These are phyloP conservation scores for Fistularia commersonii DNA, from an alignment of 2,797 vertebrate species.

Conservation along the genomic window DNA sequence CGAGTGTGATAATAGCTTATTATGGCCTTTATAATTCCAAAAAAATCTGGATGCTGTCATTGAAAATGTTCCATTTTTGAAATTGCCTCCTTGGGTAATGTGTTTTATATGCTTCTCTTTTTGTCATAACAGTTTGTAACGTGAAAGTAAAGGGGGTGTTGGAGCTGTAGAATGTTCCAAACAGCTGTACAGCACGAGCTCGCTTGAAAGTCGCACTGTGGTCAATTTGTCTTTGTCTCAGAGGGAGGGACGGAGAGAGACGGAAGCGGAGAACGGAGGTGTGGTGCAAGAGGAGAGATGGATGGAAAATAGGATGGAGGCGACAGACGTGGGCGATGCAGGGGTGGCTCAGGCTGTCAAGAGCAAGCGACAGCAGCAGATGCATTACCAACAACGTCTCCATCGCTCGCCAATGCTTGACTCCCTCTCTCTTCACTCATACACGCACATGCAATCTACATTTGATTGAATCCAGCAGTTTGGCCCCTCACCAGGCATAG, in stretches of 20 bases:
- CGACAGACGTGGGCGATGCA: constrained; percentile 60
- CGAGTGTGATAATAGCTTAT: constrained; percentile 1
- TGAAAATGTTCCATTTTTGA: not conserved
- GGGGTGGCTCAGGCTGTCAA: constrained; percentile 52
- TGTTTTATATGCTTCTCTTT: constrained; percentile 1
- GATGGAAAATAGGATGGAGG: constrained; percentile 52
- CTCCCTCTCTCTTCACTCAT: constrained; percentile 17
- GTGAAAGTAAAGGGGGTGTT: constrained; percentile 5
- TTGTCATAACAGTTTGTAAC: constrained; percentile 8
- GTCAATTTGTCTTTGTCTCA: constrained; percentile 53
- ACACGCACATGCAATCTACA: constrained; percentile 15
- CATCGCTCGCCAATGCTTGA: constrained; percentile 55
- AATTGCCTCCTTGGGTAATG: constrained; percentile 5
- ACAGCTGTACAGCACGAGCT: not conserved
- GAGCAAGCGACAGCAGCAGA: constrained; percentile 58
- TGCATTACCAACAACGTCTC: constrained; percentile 68
- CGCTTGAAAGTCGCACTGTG: constrained; percentile 26
- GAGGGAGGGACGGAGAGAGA: constrained; percentile 24
- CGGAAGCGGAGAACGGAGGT: constrained; percentile 13
- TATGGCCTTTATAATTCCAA: constrained; percentile 1
- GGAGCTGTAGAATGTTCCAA: not conserved
- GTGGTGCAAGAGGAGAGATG: constrained; percentile 40
- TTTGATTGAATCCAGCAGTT: constrained; percentile 67
- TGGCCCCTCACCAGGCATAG: constrained; percentile 49
- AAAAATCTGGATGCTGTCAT: not conserved